Conservation (phyloP, 2,888 invertebrate genomes). For the Noctua comes region DNA sequence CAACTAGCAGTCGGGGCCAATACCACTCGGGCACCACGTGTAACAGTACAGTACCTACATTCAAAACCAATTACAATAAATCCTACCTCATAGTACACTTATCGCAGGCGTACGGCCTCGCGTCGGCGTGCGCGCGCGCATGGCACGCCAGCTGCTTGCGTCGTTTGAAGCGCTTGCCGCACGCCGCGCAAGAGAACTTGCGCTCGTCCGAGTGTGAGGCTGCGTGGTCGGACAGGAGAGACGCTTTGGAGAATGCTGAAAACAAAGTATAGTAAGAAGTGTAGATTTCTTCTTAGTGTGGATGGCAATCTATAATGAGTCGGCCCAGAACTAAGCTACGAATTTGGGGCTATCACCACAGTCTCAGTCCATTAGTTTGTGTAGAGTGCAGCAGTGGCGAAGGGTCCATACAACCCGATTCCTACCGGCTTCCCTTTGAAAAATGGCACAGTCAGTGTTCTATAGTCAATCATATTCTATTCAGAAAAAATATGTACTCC, state of each 20-base stretch:
- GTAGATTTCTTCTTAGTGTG: background rate
- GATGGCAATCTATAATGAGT: background rate
- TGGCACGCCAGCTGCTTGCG: conserved; percentile 82
- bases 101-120: conserved; percentile 81
- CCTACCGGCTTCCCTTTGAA: no score
- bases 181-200: conserved; percentile 78
- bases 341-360: background rate
- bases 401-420: no score
- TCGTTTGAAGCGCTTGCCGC: conserved; percentile 82
- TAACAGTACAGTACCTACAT: background rate
- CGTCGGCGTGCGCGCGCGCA: conserved; percentile 76
- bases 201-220: conserved; percentile 80
- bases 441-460: no score
- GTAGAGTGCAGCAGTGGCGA: no score
- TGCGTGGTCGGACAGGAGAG: conserved; percentile 77
- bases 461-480: no score
- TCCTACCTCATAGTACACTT: conserved; percentile 81
- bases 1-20: background rate
- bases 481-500: no score
- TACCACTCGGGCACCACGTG: background rate
- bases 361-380: background rate
- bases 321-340: background rate
- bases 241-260: conserved; percentile 80
- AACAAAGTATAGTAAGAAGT: background rate
- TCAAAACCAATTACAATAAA: background rate